Evolutionary conservation across 2,113 vertebrate genomes (phyloP), one percentile per base, ranked within the genome.

Genomic region (Columbina picui): DNA sequence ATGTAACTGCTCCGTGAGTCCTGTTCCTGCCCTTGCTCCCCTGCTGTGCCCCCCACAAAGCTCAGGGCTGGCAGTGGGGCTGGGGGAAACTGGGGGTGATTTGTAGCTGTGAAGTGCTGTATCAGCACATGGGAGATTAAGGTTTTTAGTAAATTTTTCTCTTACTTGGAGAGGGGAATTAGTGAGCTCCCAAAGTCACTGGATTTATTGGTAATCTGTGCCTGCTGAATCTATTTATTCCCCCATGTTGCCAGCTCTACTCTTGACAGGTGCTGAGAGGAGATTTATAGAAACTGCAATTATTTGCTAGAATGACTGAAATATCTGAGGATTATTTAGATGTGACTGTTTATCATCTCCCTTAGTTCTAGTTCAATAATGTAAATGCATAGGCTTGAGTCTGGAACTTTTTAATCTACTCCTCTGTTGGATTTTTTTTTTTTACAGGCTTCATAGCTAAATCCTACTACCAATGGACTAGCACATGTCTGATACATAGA

Each of bases 261-360:
- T 87, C 74, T 89, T 93, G 90, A 84, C 77, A 90, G 88, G 90
- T 95, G 80, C 92, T 92, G 79, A 94, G 68, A 94, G 21, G 64
- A 94, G 95, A 94, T 97, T 96, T 96, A 93, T 43, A 77, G 79
- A 88, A 90, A 84, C 50, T 74, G 93, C 90, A 95, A 75, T 85
- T 95, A 95, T 94, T 96, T 96, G 82, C 90, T 74, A 13, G 79
- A 84, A 36, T 78, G 71, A 41, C 80, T 84, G 90, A 81, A 96
- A 90, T 93, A 95, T 80, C 52, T 82, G 73, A 94, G 83, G 86
- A 89, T 95, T 97, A 95, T 94, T 94, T 84, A 95, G 83, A 87
- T 84, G 68, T 75, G 79, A 60, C 85, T 93, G 65, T 91, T 87
- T 80, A 74, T 93, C 75, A n/a, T 94, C 49, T 84, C 67, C 76